Conservation (phyloP, 2,797 vertebrate species). For the Dromococcyx pavoninus region DNA sequence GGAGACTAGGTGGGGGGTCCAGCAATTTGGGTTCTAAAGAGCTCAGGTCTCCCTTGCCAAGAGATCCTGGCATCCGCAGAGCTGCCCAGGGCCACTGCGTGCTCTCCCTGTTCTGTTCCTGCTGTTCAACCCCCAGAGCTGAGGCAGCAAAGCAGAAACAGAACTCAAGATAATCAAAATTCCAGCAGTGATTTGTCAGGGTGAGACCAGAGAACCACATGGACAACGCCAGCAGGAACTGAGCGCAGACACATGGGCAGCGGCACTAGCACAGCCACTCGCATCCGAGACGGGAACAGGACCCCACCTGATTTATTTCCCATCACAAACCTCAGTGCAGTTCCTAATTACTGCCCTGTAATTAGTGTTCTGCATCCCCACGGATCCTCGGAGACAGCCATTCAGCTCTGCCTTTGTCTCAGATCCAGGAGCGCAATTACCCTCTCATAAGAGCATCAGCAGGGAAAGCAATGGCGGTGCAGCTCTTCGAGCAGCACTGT, state of each 20-base stretch:
- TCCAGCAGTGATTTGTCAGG: no score
- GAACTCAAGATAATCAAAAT: accelerated
- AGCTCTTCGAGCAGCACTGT: not conserved
- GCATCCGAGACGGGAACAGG: no score
- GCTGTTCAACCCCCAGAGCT: not conserved
- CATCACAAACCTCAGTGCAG: accelerated
- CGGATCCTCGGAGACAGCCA: not conserved
- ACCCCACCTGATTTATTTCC: not conserved
- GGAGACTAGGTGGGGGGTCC: not conserved
- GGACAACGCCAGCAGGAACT: accelerated
- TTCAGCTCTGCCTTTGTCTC: not conserved
- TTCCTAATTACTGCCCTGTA: not conserved
- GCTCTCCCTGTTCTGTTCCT: not conserved
- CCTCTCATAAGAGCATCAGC: not conserved
- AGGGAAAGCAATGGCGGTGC: not conserved
- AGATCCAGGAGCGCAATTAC: accelerated
- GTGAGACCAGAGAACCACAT: not conserved
- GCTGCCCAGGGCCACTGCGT: accelerated
- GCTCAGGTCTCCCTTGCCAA: not conserved
- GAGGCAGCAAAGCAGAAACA: not conserved
- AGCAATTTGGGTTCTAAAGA: not conserved
- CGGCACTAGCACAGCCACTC: not conserved
- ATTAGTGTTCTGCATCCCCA: not conserved
- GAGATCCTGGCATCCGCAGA: not conserved
- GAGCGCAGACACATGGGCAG: accelerated